Conservation (phyloP, 2,113 vertebrate species). For the Myocastor coypus region DNA sequence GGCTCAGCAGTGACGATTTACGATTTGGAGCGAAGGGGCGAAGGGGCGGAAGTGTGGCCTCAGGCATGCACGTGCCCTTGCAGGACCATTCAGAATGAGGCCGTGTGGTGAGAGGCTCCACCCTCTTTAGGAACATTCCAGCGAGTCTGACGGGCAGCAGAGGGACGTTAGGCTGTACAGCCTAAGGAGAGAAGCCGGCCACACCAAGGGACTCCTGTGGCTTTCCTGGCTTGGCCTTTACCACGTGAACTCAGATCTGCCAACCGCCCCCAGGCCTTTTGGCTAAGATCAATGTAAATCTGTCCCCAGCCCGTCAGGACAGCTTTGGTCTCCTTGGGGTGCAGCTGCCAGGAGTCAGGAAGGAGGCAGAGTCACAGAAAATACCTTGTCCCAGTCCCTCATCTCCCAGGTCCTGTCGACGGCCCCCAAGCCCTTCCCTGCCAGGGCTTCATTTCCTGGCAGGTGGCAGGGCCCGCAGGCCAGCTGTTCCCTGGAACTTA, state of each 20-base stretch:
- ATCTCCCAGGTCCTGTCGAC: background rate
- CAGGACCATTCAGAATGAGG: background rate
- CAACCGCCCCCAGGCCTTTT: background rate
- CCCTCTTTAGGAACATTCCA: background rate
- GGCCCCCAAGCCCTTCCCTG: background rate
- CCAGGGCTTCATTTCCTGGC: conserved; percentile 78
- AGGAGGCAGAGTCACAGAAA: conserved; percentile 9
- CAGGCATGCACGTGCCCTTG: accelerated
- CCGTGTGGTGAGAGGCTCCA: background rate
- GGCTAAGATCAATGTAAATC: too few relatives aligned
- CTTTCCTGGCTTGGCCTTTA: conserved; percentile 5
- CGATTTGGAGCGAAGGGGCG: background rate
- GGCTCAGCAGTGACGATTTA: accelerated
- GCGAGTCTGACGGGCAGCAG: background rate
- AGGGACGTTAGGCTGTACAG: background rate
- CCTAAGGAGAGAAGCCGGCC: background rate
- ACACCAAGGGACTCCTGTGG: accelerated
- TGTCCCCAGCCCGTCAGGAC: background rate
- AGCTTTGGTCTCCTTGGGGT: background rate
- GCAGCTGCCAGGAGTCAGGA: conserved; percentile 39
- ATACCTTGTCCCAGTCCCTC: conserved; percentile 8
- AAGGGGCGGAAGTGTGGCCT: background rate
- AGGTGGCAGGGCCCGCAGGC: conserved; percentile 55
- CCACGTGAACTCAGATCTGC: conserved; percentile 49
- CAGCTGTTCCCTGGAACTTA: conserved; percentile 65